Percentiles rank a stretch among this genome's conserved stretches.
Conservation (phyloP, 1,140 invertebrate genomes). For the Paramacrobiotus metropolitanus region DNA sequence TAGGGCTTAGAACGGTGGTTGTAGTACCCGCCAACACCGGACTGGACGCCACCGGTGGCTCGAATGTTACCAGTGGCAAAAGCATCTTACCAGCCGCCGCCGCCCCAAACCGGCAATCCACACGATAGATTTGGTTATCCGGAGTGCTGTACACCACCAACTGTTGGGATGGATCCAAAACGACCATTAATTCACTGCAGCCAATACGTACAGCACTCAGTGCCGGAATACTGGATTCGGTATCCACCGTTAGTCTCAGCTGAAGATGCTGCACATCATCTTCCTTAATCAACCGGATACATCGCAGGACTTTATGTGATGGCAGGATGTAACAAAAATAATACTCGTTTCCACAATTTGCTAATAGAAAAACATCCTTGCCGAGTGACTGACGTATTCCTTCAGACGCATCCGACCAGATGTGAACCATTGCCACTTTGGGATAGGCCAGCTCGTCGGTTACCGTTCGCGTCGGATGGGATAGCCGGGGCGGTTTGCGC, state of each 20-base stretch:
- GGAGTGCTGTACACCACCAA: too few relatives aligned
- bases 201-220: not conserved
- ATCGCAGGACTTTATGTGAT: not conserved
- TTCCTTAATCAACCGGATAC: not conserved
- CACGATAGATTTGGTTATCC: too few relatives aligned
- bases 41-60: too few relatives aligned
- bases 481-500: not conserved
- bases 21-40: too few relatives aligned
- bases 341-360: not conserved
- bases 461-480: not conserved
- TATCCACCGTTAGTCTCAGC: not conserved
- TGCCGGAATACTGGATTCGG: not conserved
- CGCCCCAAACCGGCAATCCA: too few relatives aligned
- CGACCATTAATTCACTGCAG: not conserved
- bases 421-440: not conserved
- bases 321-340: not conserved
- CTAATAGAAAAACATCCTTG: not conserved
- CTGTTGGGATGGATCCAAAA: not conserved
- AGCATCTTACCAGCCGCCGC: too few relatives aligned
- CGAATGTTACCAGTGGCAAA: too few relatives aligned
- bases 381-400: not conserved
- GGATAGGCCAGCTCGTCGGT: conserved; percentile 1
- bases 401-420: not conserved
- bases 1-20: too few relatives aligned
- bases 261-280: not conserved